Base-by-base conservation (phyloP, 2,113 vertebrate genomes). In the Peromyscus leucopus region DNA sequence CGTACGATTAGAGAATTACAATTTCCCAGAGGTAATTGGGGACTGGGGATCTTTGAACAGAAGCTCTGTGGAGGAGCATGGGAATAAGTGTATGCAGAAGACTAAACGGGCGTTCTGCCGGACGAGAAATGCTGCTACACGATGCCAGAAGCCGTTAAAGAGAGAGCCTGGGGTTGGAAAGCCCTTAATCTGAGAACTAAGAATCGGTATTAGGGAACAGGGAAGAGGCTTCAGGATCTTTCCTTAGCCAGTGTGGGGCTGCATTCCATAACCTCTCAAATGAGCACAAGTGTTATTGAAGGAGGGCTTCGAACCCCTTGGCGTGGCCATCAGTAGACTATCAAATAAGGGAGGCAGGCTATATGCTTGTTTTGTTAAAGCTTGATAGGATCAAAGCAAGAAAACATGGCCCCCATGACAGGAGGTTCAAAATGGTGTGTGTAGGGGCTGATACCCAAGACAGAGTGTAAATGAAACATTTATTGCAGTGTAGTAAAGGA, bases 331-430 rank as follows among this genome's bases (percentile, higher is more conserved):
- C 36, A 83, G 42, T 39, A 85, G 84, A 92, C 46, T 86, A 92
- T 84, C 55, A 88, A 67, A 76, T 51, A 55, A 80, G 21, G n/a
- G 59, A 46, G 78, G 46, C 63, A 36, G 85, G 4, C 26, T 59
- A 7, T 36, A 67, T 55, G 36, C 39, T 82, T 92, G 24, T 46
- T 94, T 93, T 93, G 94, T 46, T 82, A 71, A 93, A 11, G 31
- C 21, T 90, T 69, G 69, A 42, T 42, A 61, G 6, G 11, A 69
- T 82, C 79, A 87, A 61, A 69, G 33, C 63, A 65, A 87, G 80
- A 90, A 87, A 72, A 57, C 15, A 3, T 33, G 24, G 33, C 69
- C 17, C 46, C 7, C 36, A 5, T 76, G 79, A 13, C 28, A 71
- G 31, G 36, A 82, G 46, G 80, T 21, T 28, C 10, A 46, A 55